Base-by-base conservation (phyloP, 2,888 invertebrate genomes). In the Ptilodon capucinus region DNA sequence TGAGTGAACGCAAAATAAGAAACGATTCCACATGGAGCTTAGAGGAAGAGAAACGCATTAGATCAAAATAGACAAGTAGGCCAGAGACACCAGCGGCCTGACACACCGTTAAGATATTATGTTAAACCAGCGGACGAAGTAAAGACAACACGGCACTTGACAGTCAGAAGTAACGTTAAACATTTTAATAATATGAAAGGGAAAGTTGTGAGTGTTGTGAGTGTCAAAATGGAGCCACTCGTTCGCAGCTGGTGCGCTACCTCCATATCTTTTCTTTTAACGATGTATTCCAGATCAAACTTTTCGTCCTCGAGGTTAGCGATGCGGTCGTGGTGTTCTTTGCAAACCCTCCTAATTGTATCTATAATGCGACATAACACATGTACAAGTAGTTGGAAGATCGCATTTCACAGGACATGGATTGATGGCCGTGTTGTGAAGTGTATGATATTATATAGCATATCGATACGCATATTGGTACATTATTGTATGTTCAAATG, bases 191-290 rank as follows among this genome's bases (percentile, higher is more conserved):
- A 65, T 11, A 38, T 38, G 16, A 61, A 60, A 64, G 76, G 65
- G 70, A 82, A 81, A 80, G 68, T 71, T 52, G 78, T 82, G 79
- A 83, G 84, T 87, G 84, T 79, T 83, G 86, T 86, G 68, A 91
- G 88, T 87, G 81, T 81, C 76, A 85, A 79, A 78, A 79, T 72
- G 75, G 77, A 80, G 78, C 79, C 75, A 74, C 70, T 74, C 68
- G 64, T 74, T 58, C 57, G 76, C 74, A 74, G 81, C 81, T 78
- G 68, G 79, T 75, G 82, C 86, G 93, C 94, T 96, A 99, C 98
- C 97, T 99, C 98, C 92, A 95, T 95, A 92, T 99, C 99, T 96
- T 99, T 99, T 94, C 96, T 96, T 93, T 97, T 97, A 92, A 99
- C 98, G 93, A 97, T 93, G 94, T 96, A 96, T 94, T 99, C 99